Conservation (phyloP, 2,113 vertebrate species). For the Carassius carassius region DNA sequence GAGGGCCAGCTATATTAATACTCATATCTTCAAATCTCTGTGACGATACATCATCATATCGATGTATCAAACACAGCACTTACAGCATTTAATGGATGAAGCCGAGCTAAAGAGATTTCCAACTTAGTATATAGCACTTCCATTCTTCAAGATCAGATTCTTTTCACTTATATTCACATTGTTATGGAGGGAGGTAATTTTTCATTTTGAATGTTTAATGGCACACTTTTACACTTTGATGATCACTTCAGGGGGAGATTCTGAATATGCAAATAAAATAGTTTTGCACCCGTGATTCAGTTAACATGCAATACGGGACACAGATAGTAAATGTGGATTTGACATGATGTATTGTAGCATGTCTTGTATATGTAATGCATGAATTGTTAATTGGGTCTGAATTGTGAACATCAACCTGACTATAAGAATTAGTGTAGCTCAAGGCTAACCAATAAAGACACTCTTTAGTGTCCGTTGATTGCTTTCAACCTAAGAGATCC, state of each 20-base stretch:
- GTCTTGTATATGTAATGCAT: neutral
- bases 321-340: slow-evolving; percentile 32
- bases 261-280: slow-evolving; percentile 52
- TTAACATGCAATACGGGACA: slow-evolving; percentile 29
- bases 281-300: slow-evolving; percentile 20
- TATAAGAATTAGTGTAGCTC: neutral
- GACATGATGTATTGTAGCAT: slow-evolving; percentile 18
- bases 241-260: slow-evolving; percentile 46
- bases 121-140: slow-evolving; percentile 23
- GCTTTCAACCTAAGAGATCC: slow-evolving; percentile 23
- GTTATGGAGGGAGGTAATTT: slow-evolving; percentile 38
- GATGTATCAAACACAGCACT: no score
- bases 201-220: slow-evolving; percentile 47
- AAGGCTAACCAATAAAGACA: neutral
- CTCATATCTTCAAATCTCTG: no score
- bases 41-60: no score
- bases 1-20: no score
- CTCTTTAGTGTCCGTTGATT: neutral
- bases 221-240: slow-evolving; percentile 43
- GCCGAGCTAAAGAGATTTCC: neutral
- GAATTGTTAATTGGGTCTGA: slow-evolving; percentile 16
- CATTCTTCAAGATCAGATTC: slow-evolving; percentile 24
- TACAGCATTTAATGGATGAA: neutral
- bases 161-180: slow-evolving; percentile 11
- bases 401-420: neutral